phyloP scores from a whole-genome alignment of 2,797 vertebrate genomes.

The Myiotriccus ornatus region DNA sequence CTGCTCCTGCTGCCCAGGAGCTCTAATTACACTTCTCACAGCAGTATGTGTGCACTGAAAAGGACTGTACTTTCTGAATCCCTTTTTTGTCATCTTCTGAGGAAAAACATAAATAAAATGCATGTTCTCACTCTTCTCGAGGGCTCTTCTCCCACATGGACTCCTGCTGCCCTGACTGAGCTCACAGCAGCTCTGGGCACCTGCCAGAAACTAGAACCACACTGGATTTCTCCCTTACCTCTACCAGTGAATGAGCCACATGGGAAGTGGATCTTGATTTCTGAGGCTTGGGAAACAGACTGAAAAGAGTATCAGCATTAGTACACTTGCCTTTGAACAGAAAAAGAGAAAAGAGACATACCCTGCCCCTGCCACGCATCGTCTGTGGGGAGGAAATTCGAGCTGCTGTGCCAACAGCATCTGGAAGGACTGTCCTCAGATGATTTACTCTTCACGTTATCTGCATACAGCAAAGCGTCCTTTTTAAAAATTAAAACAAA shows the following conservation, averaged over 20 bases:
- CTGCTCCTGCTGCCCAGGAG: not conserved
- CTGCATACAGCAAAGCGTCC: not conserved
- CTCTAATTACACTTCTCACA: not conserved
- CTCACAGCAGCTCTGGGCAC: not conserved
- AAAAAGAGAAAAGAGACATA: not conserved
- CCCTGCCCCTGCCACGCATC: slow-evolving; percentile 28
- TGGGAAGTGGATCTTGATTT: not conserved
- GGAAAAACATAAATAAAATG: not conserved
- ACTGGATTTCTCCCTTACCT: not conserved
- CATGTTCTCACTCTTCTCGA: not conserved
- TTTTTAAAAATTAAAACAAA: not conserved
- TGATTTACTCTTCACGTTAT: slow-evolving; percentile 17
- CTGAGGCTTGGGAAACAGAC: not conserved
- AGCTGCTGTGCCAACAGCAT: slow-evolving; percentile 1
- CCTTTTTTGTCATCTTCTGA: not conserved
- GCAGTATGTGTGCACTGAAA: not conserved
- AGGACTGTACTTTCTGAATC: not conserved
- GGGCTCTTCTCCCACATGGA: not conserved
- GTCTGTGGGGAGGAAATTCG: not conserved
- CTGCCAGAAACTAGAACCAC: not conserved
- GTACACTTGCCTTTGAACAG: not conserved
- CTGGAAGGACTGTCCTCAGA: slow-evolving; percentile 45
- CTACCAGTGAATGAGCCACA: not conserved
- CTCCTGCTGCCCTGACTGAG: rapidly evolving
- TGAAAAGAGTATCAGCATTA: not conserved